Base-by-base conservation (phyloP, 1,140 invertebrate species). In the Philaenus spumarius region DNA sequence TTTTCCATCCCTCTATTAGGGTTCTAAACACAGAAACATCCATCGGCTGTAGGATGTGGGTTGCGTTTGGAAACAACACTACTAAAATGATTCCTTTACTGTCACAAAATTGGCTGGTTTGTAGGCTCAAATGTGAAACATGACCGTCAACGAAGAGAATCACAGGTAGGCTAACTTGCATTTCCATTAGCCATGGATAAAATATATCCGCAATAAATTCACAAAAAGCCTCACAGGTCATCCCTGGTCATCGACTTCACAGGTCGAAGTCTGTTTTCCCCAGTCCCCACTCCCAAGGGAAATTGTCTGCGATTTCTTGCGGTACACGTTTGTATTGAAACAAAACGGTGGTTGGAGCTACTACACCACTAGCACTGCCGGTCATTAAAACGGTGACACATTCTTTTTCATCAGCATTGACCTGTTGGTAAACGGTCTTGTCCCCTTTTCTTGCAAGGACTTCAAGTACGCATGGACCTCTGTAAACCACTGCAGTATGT, bases 71-170 rank as follows among this genome's bases (percentile, higher is more conserved):
- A 35, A 66, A 68, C 3, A 76, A 56, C 6, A 68, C 66, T 12
- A 75, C 53, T 26, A 76, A 56, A 24, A 71, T 61, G 11, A 77
- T 76, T 35, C 58, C 57, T 51, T 73, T 72, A 54, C 69, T 60
- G 1, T 37, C 26, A 55, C 75, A 76, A 61, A 74, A 73, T 11
- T 70, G 62, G 34, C 66, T 70, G 19, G 73, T 9, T 12, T 67
- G 19, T 9, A 72, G 54, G n/a, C 67, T 70, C 42, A 71, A 30
- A 56, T 76, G 71, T 35, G 68, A 70, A 22, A 40, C 55, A 53
- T 75, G 73, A 6, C 71, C 71, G 65, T 75, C 73, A 9, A 75
- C 34, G 67, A 72, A 75, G n/a, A 75, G 63, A 22, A 69, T 60
- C 15, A 74, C 64, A 17, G 72, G 71, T 17, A 43, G 22, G 43